Evolutionary conservation across 2,113 vertebrate genomes (phyloP), one percentile per base, ranked within the genome.

Genomic region (Scortum barcoo): DNA sequence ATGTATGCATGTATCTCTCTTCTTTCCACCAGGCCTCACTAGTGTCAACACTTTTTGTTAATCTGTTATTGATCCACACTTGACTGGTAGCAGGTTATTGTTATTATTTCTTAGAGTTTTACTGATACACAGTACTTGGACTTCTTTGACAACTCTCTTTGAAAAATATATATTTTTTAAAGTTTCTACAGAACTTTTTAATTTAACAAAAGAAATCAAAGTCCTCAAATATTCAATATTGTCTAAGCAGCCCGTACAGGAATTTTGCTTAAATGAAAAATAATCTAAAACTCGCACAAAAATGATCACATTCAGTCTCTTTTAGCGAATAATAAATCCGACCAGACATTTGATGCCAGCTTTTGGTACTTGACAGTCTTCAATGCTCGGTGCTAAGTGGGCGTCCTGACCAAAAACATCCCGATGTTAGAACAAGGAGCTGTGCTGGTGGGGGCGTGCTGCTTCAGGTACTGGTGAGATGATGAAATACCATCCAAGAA

Each of bases 361-460:
- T 72, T 65, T 65, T n/a, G 56, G 51, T 51, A 24, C 57, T 19
- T 24, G 42, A 50, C 72, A 74, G 20, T 74, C 22, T 44, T 76
- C 50, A 33, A 22, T 8, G 30, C 57, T 79, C 28, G 1, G 46
- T 33, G 46, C 54, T 19, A 62, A 28, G 51, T 65, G 26, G 58
- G 58, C 3, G 48, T 46, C 36, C 26, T 26, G 68, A 68, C 42
- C 28, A 5, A 38, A 51, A 78, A 26, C 65, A 36, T 7, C 9
- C 11, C 9, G 3, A 30, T 14, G n/a, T 36, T 33, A 68, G 20
- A 57, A 66, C 61, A 66, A 61, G 22, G 33, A 69, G 54, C 28
- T 78, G 66, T 3, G 4, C 7, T 36, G 14, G 33, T 71, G 44
- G 44, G 28, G 56, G 56, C 1, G 33, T 50, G 54, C 28, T 50